Conservation (phyloP, 2,797 vertebrate species). For the Peromyscus eremicus region DNA sequence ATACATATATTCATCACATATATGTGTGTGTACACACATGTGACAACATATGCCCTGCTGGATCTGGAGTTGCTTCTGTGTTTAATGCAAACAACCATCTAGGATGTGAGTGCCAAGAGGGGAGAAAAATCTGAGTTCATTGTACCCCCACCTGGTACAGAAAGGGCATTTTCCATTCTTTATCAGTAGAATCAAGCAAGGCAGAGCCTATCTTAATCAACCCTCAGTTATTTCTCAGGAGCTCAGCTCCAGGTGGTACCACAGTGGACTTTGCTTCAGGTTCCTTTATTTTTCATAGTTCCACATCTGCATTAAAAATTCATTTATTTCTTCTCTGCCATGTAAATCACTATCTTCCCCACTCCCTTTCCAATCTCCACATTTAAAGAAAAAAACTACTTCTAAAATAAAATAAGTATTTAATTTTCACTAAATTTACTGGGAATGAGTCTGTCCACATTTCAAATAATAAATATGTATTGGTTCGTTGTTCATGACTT, state of each 20-base stretch:
- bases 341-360: not conserved
- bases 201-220: not conserved
- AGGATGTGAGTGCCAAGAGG: not conserved
- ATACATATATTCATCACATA: not conserved
- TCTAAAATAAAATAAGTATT: not conserved
- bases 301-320: not conserved
- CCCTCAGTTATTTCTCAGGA: not conserved
- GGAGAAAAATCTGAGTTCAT: not conserved
- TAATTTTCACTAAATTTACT: conserved; percentile 29
- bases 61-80: not conserved
- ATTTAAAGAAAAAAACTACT: not conserved
- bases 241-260: not conserved
- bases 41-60: not conserved
- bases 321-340: not conserved
- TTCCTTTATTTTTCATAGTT: not conserved
- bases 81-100: not conserved
- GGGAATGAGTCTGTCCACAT: not conserved
- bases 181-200: not conserved
- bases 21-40: not conserved
- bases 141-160: not conserved
- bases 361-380: not conserved
- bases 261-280: not conserved
- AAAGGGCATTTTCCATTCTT: not conserved
- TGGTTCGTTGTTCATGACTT: not conserved
- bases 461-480: conserved; percentile 22